phyloP scores from a whole-genome alignment of 2,797 vertebrate species.

The Intellagama lesueurii region DNA sequence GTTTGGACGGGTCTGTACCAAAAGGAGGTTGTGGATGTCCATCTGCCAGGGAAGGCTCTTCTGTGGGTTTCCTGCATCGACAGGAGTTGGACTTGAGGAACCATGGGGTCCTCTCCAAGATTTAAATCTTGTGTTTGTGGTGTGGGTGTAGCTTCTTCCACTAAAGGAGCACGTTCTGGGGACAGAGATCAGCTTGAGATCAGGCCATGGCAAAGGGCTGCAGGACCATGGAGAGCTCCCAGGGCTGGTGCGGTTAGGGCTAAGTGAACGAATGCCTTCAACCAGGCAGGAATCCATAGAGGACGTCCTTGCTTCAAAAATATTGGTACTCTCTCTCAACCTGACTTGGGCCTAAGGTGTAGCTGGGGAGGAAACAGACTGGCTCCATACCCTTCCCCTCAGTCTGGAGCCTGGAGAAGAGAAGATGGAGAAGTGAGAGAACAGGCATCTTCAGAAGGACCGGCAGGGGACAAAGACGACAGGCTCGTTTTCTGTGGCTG shows the following conservation, averaged over 20 bases:
- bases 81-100: no score
- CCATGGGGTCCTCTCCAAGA: no score
- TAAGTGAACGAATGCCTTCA: background rate
- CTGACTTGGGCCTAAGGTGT: background rate
- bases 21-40: background rate
- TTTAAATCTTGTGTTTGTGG: background rate
- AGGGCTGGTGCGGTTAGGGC: background rate
- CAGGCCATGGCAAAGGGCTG: background rate
- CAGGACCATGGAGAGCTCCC: slow-evolving; percentile 19
- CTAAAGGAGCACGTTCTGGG: background rate
- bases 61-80: no score
- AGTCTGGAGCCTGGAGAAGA: no score
- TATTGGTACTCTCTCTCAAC: background rate
- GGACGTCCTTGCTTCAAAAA: background rate
- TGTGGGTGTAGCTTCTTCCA: background rate
- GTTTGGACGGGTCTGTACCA: background rate
- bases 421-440: no score
- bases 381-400: no score
- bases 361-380: no score
- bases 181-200: background rate
- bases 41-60: no score
- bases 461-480: no score
- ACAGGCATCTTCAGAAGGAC: no score
- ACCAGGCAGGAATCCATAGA: background rate
- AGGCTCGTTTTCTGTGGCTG: no score